Conservation (phyloP, 2,113 vertebrate genomes). For the Coregonus clupeaformis region DNA sequence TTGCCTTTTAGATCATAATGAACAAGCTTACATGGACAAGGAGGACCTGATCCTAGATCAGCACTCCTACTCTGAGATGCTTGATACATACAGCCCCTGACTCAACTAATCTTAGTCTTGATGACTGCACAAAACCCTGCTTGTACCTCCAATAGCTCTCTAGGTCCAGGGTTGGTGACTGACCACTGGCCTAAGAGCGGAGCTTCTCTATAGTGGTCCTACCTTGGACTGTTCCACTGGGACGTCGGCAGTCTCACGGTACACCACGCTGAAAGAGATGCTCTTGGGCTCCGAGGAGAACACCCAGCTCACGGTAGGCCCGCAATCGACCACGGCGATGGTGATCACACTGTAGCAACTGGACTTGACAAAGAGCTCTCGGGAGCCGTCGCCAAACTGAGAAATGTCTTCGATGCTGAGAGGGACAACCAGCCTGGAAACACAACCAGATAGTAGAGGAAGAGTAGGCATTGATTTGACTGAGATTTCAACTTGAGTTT, state of each 20-base stretch:
- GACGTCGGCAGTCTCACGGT: slow-evolving; percentile 74
- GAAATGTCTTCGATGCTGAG: slow-evolving; percentile 83
- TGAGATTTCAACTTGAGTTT: no score
- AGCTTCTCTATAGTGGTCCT: neutral
- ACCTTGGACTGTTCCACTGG: slow-evolving; percentile 88
- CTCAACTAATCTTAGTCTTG: no score
- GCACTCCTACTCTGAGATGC: no score
- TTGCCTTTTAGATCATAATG: no score
- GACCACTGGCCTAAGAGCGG: neutral
- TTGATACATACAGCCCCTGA: no score
- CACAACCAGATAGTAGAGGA: neutral
- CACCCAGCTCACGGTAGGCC: slow-evolving; percentile 86
- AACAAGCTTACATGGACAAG: no score
- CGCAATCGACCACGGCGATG: slow-evolving; percentile 74
- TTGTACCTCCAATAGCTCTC: neutral
- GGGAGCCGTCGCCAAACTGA: slow-evolving; percentile 82
- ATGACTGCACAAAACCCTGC: neutral
- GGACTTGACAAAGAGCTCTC: slow-evolving; percentile 89
- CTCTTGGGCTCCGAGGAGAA: slow-evolving; percentile 98
- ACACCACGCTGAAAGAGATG: slow-evolving; percentile 90
- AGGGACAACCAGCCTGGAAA: slow-evolving; percentile 76
- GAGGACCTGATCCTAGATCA: no score
- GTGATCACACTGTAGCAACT: slow-evolving; percentile 87
- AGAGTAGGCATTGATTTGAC: no score
- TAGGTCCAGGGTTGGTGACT: neutral